These are phyloP conservation scores for Eubasilissa splendida DNA, from an alignment of 2,888 invertebrate species.

Conservation along the genomic window DNA sequence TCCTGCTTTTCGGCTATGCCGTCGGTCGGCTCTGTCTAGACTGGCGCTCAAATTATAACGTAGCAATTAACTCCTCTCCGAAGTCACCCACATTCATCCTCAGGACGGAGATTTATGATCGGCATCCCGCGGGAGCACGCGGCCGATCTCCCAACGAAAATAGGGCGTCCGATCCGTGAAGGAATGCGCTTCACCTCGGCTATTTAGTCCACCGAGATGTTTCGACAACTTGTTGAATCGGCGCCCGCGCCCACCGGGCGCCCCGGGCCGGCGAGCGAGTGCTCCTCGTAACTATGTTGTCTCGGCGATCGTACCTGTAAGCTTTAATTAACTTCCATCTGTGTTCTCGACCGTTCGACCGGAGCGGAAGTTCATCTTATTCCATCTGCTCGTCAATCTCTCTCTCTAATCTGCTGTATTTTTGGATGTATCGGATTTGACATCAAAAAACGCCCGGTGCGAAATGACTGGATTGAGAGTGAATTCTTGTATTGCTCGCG, in stretches of 20 bases:
- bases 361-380: too few species aligned
- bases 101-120: constrained; percentile 11
- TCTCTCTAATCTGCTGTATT: too few species aligned
- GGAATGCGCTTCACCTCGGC: constrained; percentile 15
- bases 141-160: constrained; percentile 13
- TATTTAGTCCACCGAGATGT: constrained; percentile 34
- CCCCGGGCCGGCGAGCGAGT: too few species aligned
- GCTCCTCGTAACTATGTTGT: too few species aligned
- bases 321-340: too few species aligned
- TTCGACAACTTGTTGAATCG: constrained; percentile 26
- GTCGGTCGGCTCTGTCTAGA: neutral
- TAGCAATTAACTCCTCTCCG: neutral
- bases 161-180: constrained; percentile 32
- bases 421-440: too few species aligned
- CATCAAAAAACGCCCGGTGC: too few species aligned
- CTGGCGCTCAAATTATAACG: constrained; percentile 21
- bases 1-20: neutral
- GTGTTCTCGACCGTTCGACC: too few species aligned
- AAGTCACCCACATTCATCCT: constrained; percentile 25
- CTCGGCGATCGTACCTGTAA: too few species aligned
- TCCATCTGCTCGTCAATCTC: too few species aligned
- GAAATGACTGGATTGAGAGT: too few species aligned
- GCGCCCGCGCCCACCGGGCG: neutral
- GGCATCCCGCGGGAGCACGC: constrained; percentile 1
- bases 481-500: too few species aligned